Evolutionary conservation across 2,797 vertebrate genomes (phyloP).

Genomic region (Acanthopagrus latus): DNA sequence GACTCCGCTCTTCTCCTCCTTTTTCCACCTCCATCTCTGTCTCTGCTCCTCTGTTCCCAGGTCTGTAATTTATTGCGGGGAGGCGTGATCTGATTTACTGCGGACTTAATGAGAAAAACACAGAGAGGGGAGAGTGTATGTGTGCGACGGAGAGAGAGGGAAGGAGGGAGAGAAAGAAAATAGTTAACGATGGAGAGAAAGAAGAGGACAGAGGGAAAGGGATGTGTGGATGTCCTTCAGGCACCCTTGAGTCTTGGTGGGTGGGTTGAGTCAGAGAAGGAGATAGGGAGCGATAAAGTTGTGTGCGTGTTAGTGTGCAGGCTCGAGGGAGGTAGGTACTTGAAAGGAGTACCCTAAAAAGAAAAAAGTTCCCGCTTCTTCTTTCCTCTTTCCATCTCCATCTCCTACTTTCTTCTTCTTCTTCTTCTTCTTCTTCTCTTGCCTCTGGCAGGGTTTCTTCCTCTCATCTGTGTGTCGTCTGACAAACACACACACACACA

Average conservation of each 20-base stretch:
- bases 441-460: constrained; percentile 34
- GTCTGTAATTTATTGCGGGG: constrained; percentile 72
- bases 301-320: constrained; percentile 8
- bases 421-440: too few relatives aligned
- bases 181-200: constrained; percentile 46
- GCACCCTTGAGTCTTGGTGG: constrained; percentile 75
- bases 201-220: constrained; percentile 30
- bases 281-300: constrained; percentile 40
- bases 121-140: constrained; percentile 18
- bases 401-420: constrained; percentile 10
- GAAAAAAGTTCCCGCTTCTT: constrained; percentile 15
- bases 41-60: constrained; percentile 44
- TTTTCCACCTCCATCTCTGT: constrained; percentile 45
- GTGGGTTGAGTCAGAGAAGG: constrained; percentile 67
- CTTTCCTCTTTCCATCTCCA: constrained; percentile 12
- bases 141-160: background rate
- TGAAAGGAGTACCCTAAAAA: constrained; percentile 45
- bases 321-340: constrained; percentile 33
- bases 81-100: constrained; percentile 76
- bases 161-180: constrained; percentile 18
- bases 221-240: constrained; percentile 77
- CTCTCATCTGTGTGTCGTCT: constrained; percentile 50
- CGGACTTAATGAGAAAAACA: constrained; percentile 71
- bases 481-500: constrained; percentile 29
- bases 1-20: constrained; percentile 47